These are phyloP conservation scores for Drosophila mauritiana DNA, from an alignment of 1,140 invertebrate species.

Conservation along the genomic window DNA sequence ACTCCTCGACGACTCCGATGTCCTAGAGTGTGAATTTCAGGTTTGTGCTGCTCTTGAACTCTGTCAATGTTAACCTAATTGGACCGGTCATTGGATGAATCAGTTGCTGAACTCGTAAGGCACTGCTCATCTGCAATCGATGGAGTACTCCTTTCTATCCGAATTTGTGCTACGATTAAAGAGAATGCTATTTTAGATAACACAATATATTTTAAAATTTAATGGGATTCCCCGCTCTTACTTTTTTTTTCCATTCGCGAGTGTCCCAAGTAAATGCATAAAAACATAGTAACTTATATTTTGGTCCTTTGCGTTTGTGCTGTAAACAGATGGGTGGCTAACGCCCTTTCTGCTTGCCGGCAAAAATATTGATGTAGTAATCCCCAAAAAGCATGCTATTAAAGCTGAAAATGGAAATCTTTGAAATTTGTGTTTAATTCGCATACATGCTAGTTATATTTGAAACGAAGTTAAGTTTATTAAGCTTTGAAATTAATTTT, in stretches of 20 bases:
- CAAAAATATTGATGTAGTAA: not conserved
- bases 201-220: no score
- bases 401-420: not conserved
- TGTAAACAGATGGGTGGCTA: conserved; percentile 21
- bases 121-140: not conserved
- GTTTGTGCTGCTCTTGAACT: conserved; percentile 86
- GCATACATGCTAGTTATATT: no score
- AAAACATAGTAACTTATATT: not conserved
- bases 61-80: conserved; percentile 21
- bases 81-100: not conserved
- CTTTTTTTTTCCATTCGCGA: no score
- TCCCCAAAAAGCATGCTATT: no score
- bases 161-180: not conserved
- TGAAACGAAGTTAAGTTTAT: no score
- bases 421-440: not conserved
- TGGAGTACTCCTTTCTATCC: not conserved
- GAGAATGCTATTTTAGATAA: not conserved
- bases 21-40: conserved; percentile 97
- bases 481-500: no score
- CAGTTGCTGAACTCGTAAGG: not conserved
- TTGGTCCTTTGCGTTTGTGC: not conserved
- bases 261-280: conserved; percentile 16
- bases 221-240: no score
- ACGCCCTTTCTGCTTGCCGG: conserved; percentile 36
- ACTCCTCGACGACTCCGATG: conserved; percentile 96